Evolutionary conservation across 2,113 vertebrate species (phyloP).

Genomic region (Solea senegalensis): DNA sequence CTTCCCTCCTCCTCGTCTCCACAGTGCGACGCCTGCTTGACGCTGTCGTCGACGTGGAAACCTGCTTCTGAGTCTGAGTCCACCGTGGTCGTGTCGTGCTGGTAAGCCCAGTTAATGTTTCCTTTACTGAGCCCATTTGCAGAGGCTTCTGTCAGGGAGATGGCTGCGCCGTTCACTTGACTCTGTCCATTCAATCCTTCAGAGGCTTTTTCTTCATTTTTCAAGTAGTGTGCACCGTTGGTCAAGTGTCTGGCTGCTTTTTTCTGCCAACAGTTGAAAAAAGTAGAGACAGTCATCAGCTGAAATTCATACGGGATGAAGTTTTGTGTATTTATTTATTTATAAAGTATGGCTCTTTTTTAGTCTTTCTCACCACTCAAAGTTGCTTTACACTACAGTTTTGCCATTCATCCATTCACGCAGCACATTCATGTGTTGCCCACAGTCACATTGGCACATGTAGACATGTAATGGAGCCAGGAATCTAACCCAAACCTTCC

Average conservation of each 20-base stretch:
- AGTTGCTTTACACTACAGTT: not conserved
- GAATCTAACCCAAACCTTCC: too few species aligned
- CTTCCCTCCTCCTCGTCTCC: not conserved
- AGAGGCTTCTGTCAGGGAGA: constrained; percentile 41
- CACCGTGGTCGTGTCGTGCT: constrained; percentile 31
- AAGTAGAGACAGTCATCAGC: not conserved
- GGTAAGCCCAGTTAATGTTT: constrained; percentile 64
- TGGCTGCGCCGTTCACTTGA: constrained; percentile 33
- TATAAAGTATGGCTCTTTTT: too few species aligned
- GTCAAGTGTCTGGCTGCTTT: constrained; percentile 1
- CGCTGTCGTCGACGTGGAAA: constrained; percentile 23
- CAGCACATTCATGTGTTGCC: too few species aligned
- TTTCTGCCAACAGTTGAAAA: constrained; percentile 28
- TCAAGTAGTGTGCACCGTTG: not conserved
- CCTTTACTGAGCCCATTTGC: constrained; percentile 32
- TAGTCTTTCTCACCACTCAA: not conserved
- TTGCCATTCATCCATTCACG: too few species aligned
- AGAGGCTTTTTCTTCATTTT: not conserved
- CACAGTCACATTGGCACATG: too few species aligned
- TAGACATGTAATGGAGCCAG: too few species aligned
- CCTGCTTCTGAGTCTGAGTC: constrained; percentile 48
- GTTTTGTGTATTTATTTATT: too few species aligned
- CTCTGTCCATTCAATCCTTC: not conserved
- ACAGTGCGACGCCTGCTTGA: not conserved
- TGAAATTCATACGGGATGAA: too few species aligned